Base-by-base conservation (phyloP, 2,797 vertebrate genomes). In the Naso thynnoides region DNA sequence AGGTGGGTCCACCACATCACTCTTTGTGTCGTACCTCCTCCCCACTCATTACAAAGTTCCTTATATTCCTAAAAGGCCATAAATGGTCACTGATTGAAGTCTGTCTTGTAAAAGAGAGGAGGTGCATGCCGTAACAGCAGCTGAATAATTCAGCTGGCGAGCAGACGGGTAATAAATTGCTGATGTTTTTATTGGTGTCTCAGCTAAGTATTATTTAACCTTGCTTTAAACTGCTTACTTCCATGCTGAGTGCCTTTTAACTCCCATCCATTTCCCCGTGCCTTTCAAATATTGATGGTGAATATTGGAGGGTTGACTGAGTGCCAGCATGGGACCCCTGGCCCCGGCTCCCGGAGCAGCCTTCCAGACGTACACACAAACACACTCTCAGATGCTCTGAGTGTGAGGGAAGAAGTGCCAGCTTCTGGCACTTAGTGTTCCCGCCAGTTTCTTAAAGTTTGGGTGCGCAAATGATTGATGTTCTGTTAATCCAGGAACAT, bases 201-300 rank as follows among this genome's bases (percentile, higher is more conserved):
- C 77, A 71, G 91, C 91, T 92, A 93, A 95, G 93, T 93, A 94
- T 94, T 94, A 94, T 95, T 95, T 95, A 95, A 95, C 94, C 93
- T 93, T 90, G 87, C 91, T 95, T 93, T 94, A 95, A 94, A 94
- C 90, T 89, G 89, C 90, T 90, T 91, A 88, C 92, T 94, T 94
- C 91, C 89, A 90, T 91, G 89, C 93, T 93, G 92, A 95, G 93
- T 93, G 94, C 90, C 93, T 95, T 95, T 95, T 93, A 95, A 94
- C 92, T 95, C 91, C 84, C 83, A 85, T 92, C 90, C 84, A 90
- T 92, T 93, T 92, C 90, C 87, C 86, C 4, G 42, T 84, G 91
- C 91, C 90, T 91, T 93, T 95, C 88, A 95, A 95, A 94, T 95
- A 94, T 94, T 94, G 92, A 94, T 95, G 92, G 85, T 81, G 85